Evolutionary conservation across 2,113 vertebrate genomes (phyloP), one percentile per base, ranked within the genome.

Genomic region (Silurus asotus): DNA sequence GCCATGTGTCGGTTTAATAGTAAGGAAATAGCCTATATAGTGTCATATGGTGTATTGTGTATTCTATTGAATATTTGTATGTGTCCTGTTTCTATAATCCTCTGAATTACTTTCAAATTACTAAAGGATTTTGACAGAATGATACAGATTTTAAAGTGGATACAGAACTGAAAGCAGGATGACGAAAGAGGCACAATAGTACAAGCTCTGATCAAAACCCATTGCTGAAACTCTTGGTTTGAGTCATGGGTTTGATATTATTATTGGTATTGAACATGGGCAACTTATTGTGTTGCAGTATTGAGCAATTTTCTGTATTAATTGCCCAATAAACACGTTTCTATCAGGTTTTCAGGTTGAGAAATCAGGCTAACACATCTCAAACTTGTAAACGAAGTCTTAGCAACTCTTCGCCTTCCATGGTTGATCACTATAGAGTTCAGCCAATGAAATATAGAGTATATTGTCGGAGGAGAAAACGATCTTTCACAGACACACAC

Each of bases 391-490:
- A n/a, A n/a, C n/a, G n/a, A 23, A 62, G 61, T 23, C 17, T 48
- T 74, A 45, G 17, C 20, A 53, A 51, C 10, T 11, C 19, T 75
- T 88, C 85, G 15, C 37, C 90, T 87, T 75, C 81, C 82, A 74
- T 75, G 78, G 89, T 86, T 53, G 20, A 76, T 49, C 8, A n/a
- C 49, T 76, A 75, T 51, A 10, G 20, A 51, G 48, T 19, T 48
- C 87, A 88, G 6, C 15, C 65, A 2, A 45, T 69, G 13, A 28
- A 69, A 7, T 15, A 58, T 70, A 15, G 37, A 37, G 37, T 13
- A 70, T 19, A 45, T 70, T 70, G n/a, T 28, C 8, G 2, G 10
- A 65, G n/a, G 10, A 7, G n/a, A 10, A 25, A 65, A 23, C 28
- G 64, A 25, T 25, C 4, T 65, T 23, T 62, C 23, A 64, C 62